Evolutionary conservation across 2,113 vertebrate species (phyloP).

Genomic region (Zingel zingel): DNA sequence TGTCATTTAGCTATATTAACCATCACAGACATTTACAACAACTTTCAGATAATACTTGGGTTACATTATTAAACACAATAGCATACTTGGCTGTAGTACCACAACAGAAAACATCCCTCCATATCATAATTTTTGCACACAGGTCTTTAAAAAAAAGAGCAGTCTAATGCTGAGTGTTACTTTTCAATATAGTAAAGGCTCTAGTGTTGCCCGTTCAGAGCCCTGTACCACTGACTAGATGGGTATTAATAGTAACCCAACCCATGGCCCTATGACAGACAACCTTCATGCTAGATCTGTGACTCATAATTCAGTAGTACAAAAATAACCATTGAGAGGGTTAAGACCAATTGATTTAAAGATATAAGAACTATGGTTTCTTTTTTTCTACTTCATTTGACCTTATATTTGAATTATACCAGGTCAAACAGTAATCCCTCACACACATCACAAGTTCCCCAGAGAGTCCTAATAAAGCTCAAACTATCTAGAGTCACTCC

Average conservation of each 20-base stretch:
- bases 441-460: background rate
- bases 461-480: background rate
- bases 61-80: background rate
- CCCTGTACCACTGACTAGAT: constrained; percentile 51
- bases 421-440: background rate
- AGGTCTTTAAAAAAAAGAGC: background rate
- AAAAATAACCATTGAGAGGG: constrained; percentile 60
- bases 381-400: background rate
- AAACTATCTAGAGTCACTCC: background rate
- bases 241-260: constrained; percentile 77
- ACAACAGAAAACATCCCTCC: background rate
- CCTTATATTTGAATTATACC: background rate
- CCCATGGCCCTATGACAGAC: constrained; percentile 69
- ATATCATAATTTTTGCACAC: background rate
- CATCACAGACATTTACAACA: background rate
- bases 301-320: constrained; percentile 63
- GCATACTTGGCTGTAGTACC: background rate
- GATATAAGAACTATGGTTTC: background rate
- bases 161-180: constrained; percentile 12
- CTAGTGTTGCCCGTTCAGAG: constrained; percentile 47
- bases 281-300: constrained; percentile 71
- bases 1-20: too few relatives aligned
- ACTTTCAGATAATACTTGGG: background rate
- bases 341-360: constrained; percentile 1
- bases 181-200: constrained; percentile 39